These are phyloP conservation scores for Cephus spinipes DNA, from an alignment of 2,888 invertebrate species.

Conservation along the genomic window DNA sequence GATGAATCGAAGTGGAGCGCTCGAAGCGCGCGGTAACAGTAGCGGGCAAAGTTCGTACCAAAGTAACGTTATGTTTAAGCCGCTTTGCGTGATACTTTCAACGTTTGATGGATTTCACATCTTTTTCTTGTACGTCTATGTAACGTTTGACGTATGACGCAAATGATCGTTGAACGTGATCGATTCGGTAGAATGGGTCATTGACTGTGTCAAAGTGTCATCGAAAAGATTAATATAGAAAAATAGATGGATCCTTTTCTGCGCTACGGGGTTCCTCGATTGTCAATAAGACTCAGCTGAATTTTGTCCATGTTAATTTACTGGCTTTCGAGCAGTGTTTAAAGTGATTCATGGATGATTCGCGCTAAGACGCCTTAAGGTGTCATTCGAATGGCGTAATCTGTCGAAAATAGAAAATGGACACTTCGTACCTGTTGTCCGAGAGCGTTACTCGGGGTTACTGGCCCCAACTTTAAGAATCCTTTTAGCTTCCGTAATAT, in stretches of 20 bases:
- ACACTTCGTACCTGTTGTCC: neutral
- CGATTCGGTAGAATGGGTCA: neutral
- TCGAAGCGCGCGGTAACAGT: neutral
- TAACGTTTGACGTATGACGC: neutral
- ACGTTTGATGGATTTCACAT: neutral
- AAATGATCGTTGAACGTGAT: neutral
- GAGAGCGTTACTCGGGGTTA: neutral
- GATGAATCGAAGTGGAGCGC: neutral
- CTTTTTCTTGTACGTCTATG: neutral
- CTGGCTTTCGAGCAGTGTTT: neutral
- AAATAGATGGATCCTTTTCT: neutral
- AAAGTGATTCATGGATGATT: neutral
- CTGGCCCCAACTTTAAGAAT: neutral
- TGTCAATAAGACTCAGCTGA: neutral
- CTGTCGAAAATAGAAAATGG: conserved; percentile 2
- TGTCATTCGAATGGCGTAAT: conserved; percentile 1
- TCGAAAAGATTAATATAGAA: neutral
- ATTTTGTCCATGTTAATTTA: neutral
- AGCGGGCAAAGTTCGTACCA: neutral
- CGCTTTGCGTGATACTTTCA: neutral
- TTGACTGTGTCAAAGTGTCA: neutral
- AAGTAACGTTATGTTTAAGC: neutral
- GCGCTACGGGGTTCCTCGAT: neutral
- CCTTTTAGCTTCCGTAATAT: neutral
- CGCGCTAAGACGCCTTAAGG: neutral